Base-by-base conservation (phyloP, 2,888 invertebrate genomes). In the Phyto melanocephala region DNA sequence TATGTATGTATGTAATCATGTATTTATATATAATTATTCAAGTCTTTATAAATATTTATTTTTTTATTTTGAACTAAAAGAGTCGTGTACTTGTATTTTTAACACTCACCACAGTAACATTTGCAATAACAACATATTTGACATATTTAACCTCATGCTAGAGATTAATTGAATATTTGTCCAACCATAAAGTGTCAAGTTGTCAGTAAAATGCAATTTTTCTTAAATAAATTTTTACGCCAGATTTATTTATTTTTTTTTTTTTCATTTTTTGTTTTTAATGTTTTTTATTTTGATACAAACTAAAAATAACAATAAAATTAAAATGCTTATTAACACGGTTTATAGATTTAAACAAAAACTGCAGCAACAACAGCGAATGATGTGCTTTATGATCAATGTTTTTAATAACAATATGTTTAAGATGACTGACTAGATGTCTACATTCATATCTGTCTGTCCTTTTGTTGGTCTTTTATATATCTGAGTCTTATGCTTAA, bases 121-220 rank as follows among this genome's bases (percentile, higher is more conserved):
- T 6, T 11, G 11, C 13, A 62, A 33, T 58, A 60, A 52, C 35
- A 76, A 58, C 11, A 47, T 65, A 33, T 54, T 67, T 60, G 40
- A 77, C 71, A 60, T 60, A 54, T 67, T 67, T 47, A 72, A 81
- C 76, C 76, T 47, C 71, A 37, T 45, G 40, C 60, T 35, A 10
- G 20, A 77, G 65, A 81, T 81, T 56, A 81, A 81, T 81, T 77
- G 67, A 77, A 81, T 77, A 54, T 76, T 81, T 72, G 77, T 45
- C 52, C 52, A 70, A 68, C 68, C 42, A 54, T 52, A 45, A 52
- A 62, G 42, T 77, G 68, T 68, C 60, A 77, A 68, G 68, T 77
- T 77, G 60, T 52, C 67, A 54, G 60, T 45, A 60, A 60, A 68
- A 52, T 68, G 47, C 40, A 68, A 58, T 62, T 68, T 77, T 68